Evolutionary conservation across 2,797 vertebrate genomes (phyloP), one percentile per base, ranked within the genome.

Genomic region (Harpagifer antarcticus): DNA sequence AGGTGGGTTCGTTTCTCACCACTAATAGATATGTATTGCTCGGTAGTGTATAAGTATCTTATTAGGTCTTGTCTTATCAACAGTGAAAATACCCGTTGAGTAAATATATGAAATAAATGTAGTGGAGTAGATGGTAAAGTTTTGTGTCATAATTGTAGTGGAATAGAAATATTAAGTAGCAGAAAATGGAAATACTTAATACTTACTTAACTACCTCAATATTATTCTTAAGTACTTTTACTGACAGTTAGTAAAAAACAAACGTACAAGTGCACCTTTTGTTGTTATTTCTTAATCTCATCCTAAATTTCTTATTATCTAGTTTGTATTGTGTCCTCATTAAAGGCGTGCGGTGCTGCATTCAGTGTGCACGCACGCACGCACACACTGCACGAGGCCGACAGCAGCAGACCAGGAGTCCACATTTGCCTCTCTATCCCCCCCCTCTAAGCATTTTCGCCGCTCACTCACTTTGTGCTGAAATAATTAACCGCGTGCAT

Each of bases 401-500:
- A 94, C 93, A 94, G 93, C 64, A 92, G 93, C 84, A 60, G 85
- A 81, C 86, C 93, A 93, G 90, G 91, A 89, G 91, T 94, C 93
- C 88, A 94, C 86, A 88, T 92, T 93, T 90, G 73, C 84, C 91
- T 93, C 93, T 94, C 93, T 89, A 90, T 94, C 89, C 87, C 84
- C 90, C 90, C 91, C 93, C 90, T 90, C 12, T 81, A 45, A 10
- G 50, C 70, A 27, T 7, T 85, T 83, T 86, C n/a, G 86, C 94
- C 93, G 95, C 93, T 94, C 92, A 94, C 93, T 95, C 33, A 37
- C 93, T 95, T 95, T 91, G 91, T 83, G 90, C 92, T 94, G 94
- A 96, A 96, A 96, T 96, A 97, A 97, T 97, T 95, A 96, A 96
- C 96, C 94, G 93, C 86, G 89, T 91, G 92, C 91, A 87, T 95